Evolutionary conservation across 1,140 invertebrate species (phyloP).

Genomic region (Eurosta solidaginis): DNA sequence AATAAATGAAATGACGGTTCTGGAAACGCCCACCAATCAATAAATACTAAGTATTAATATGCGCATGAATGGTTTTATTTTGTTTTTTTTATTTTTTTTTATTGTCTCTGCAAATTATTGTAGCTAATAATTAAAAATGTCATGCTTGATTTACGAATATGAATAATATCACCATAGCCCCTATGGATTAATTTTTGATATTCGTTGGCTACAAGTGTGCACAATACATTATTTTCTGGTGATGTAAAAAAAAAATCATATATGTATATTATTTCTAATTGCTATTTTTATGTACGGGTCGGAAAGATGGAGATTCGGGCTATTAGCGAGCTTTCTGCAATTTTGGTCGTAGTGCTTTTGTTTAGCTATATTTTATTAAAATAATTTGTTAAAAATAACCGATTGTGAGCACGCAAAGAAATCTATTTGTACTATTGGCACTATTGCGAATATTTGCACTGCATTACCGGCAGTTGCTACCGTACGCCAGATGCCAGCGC

Average conservation of each 20-base stretch:
- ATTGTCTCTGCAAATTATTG: neutral
- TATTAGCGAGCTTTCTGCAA: no score
- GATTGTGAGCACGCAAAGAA: no score
- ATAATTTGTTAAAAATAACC: no score
- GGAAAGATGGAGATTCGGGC: no score
- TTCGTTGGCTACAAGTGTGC: neutral
- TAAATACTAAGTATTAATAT: neutral
- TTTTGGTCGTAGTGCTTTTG: no score
- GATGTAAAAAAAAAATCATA: neutral
- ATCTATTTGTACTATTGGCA: no score
- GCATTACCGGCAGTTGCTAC: no score
- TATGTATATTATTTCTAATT: neutral
- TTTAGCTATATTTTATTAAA: no score
- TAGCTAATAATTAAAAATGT: neutral
- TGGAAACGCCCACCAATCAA: slow-evolving; percentile 15
- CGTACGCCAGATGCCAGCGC: no score
- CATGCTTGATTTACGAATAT: neutral
- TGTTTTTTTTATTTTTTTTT: neutral
- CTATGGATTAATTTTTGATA: slow-evolving; percentile 11
- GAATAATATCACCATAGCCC: neutral
- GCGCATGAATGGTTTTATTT: neutral
- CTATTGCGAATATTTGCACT: no score
- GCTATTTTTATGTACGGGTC: no score
- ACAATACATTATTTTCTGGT: neutral
- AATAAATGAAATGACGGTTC: neutral